phyloP scores from a whole-genome alignment of 2,113 vertebrate species.

The Lepus timidus region DNA sequence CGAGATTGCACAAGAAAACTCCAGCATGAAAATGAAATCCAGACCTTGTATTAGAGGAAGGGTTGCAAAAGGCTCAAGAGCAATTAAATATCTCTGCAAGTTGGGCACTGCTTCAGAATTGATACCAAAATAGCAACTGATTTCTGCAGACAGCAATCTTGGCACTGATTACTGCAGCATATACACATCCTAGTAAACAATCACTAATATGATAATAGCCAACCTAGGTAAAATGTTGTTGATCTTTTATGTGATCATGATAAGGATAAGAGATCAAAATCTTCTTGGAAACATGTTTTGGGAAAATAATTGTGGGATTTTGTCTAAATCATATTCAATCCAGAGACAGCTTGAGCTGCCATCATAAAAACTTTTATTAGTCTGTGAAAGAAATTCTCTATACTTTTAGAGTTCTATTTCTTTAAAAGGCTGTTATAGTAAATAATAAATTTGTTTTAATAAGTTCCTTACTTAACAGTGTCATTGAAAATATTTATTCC shows the following conservation, averaged over 20 bases:
- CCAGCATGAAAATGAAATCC: conserved; percentile 67
- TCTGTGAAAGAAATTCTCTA: neutral
- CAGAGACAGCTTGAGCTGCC: neutral
- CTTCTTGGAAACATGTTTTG: neutral
- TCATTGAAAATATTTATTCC: neutral
- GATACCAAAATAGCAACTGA: conserved; percentile 60
- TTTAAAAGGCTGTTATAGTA: neutral
- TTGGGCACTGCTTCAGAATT: neutral
- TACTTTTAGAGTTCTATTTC: neutral
- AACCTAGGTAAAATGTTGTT: neutral
- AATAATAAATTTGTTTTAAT: neutral
- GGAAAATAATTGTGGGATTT: neutral
- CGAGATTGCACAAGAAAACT: conserved; percentile 67
- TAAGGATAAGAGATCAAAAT: neutral
- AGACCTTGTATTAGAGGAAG: conserved; percentile 43
- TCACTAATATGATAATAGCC: neutral
- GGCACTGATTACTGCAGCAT: conserved; percentile 6
- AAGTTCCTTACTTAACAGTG: neutral
- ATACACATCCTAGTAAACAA: conserved; percentile 28
- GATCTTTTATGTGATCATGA: neutral
- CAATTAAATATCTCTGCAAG: conserved; percentile 56
- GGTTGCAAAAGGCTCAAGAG: conserved; percentile 58
- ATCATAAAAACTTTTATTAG: neutral
- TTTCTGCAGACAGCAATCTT: conserved; percentile 23
- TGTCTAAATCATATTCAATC: neutral